Evolutionary conservation across 1,140 invertebrate genomes (phyloP), one percentile per base, ranked within the genome.

Genomic region (Drosophila busckii): DNA sequence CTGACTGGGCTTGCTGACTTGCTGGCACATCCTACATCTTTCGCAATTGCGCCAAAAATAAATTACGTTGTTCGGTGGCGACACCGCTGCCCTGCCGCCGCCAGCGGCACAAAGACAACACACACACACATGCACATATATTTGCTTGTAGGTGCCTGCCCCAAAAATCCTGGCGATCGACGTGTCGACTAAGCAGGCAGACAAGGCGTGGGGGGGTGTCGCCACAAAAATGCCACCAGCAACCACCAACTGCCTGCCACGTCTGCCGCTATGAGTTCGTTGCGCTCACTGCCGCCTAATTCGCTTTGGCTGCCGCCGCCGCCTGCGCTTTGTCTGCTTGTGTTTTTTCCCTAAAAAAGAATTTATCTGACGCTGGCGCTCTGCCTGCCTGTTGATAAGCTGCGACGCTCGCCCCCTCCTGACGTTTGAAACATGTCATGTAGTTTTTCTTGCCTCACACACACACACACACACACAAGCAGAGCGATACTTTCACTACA

Each of bases 41-140:
- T 46, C 41, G 13, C 56, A 69, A 69, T 61, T 69, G 62, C 50
- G 56, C 62, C 66, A 66, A 66, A 70, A 70, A 70, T 70, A 70
- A 70, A 66, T 70, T 66, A 62, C 61, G 42, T 54, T 62, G 58
- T 66, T 34, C 44, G 26, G 41, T n/a, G 40, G 59, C 32, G 52
- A 46, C 56, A 68, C 48, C 45, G 34, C 52, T 42, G 34, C 44
- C 44, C 26, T 35, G 19, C 15, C 23, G 25, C 23, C 45, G 23
- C 4, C 45, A 22, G 7, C 32, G 23, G 7, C 29, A 23, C 9
- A 28, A 16, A 19, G 8, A 35, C 15, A 1, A 32, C 16, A 32
- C 38, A 48, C 13, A 13, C 10, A 26, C 5, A 58, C 7, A n/a
- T 6, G 22, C 9, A 7, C 8, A 10, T 6, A 13, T 8, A 10